Base-by-base conservation (phyloP, 2,113 vertebrate species). In the Pseudorhombus dupliciocellatus region DNA sequence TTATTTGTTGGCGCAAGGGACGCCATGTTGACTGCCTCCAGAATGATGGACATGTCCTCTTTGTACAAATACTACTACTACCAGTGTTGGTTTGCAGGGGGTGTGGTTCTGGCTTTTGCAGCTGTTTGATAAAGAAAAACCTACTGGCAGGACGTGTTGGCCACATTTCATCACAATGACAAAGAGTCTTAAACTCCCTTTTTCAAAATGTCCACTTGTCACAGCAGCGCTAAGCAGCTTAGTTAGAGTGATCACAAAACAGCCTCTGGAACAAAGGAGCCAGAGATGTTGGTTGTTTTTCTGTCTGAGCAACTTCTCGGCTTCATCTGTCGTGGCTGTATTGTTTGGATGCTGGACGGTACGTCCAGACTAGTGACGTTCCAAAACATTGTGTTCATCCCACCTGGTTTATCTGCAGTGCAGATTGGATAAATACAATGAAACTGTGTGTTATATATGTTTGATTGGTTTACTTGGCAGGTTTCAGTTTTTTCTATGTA, bases 121-220 rank as follows among this genome's bases (percentile, higher is more conserved):
- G 46, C 46, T n/a, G 20, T 50, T n/a, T 50, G 46, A 50, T 10
- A 8, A 50, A 20, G 14, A 20, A 50, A 50, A 50, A 50, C 46
- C 46, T 44, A 6, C 5, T 5, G 15, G 40, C 4, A 7, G 40
- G 18, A n/a, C n/a, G 46, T n/a, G 46, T 50, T n/a, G 46, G 18
- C 18, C 46, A 21, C 8, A 10, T 50, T n/a, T 50, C 46, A 50
- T 50, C 46, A 50, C 42, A 44, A 16, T 16, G 42, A 44, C 42
- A 46, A 18, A 44, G 40, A 16, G 20, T 50, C 46, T n/a, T 50
- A 16, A 20, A 20, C 7, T 46, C 46, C 11, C 58, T 40, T 65
- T n/a, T 30, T 11, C 4, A 50, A 42, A 70, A 55, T 51, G 51
- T 22, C 67, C 55, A 44, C 55, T 56, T 25, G 46, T 18, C 73